Evolutionary conservation across 2,888 invertebrate genomes (phyloP).

Genomic region (Busseola fusca): DNA sequence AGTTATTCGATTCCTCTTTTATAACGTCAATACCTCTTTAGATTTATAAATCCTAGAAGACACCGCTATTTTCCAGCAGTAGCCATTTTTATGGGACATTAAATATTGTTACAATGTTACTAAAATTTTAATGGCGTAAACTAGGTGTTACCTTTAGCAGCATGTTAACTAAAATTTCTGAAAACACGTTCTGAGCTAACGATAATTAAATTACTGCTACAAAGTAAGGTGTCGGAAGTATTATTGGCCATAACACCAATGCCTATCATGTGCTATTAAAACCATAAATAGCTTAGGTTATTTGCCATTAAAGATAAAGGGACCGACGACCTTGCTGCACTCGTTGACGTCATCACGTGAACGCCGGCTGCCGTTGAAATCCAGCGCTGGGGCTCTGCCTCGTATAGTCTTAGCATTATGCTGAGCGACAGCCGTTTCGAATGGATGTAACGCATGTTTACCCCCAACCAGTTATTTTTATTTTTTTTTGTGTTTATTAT

Average conservation of each 20-base stretch:
- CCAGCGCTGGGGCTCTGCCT: too few species aligned
- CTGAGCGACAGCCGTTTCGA: too few species aligned
- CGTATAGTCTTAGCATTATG: too few species aligned
- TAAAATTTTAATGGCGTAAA: slow-evolving; percentile 37
- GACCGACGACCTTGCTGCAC: not conserved
- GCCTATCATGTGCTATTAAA: not conserved
- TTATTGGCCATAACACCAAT: slow-evolving; percentile 8
- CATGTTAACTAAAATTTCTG: slow-evolving; percentile 20
- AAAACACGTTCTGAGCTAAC: slow-evolving; percentile 17
- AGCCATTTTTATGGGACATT: slow-evolving; percentile 35
- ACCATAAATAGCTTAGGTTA: not conserved
- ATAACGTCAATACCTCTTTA: slow-evolving; percentile 42
- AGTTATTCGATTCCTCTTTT: slow-evolving; percentile 41
- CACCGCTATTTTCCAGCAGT: slow-evolving; percentile 26
- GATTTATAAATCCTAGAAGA: slow-evolving; percentile 33
- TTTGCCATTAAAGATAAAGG: not conserved
- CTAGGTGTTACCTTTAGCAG: slow-evolving; percentile 15
- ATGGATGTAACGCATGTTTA: too few species aligned
- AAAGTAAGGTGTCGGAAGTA: slow-evolving; percentile 21
- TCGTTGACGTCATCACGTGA: too few species aligned
- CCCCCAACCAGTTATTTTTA: too few species aligned
- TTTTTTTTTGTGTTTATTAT: too few species aligned
- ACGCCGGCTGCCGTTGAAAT: too few species aligned
- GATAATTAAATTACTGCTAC: slow-evolving; percentile 33
- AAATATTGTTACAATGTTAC: slow-evolving; percentile 48